A percentile compares a stretch with the other conserved stretches of the same genome.
Conservation (phyloP, 2,888 invertebrate genomes). For the Dorcus hopei region DNA sequence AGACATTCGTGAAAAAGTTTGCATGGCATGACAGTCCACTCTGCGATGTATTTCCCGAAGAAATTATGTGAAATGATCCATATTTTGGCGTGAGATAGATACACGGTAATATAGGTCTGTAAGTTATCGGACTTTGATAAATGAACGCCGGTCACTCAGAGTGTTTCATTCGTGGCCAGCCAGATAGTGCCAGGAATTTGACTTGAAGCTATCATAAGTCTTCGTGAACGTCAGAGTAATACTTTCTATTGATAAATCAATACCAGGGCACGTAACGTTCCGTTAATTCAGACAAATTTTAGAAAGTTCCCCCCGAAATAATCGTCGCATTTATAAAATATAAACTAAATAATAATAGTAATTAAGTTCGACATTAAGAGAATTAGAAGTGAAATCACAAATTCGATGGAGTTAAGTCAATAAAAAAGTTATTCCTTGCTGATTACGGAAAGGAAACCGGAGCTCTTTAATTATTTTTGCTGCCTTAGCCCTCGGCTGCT, state of each 20-base stretch:
- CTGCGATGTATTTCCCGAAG: too few species aligned
- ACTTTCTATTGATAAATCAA: background rate
- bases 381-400: background rate
- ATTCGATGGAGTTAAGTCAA: conserved; percentile 12
- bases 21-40: too few species aligned
- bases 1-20: too few species aligned
- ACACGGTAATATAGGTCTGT: conserved; percentile 2
- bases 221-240: conserved; percentile 3
- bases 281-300: background rate
- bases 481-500: background rate
- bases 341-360: background rate
- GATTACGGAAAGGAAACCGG: conserved; percentile 13
- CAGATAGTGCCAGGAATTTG: conserved; percentile 11
- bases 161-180: conserved; percentile 1
- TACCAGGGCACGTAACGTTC: background rate
- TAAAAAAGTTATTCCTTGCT: conserved; percentile 18
- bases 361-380: background rate
- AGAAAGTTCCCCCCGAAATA: too few species aligned
- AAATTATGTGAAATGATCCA: background rate
- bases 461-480: conserved; percentile 18
- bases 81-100: conserved; percentile 1
- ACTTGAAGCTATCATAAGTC: conserved; percentile 9
- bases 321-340: too few species aligned
- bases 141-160: conserved; percentile 9
- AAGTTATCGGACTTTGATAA: conserved; percentile 8